Base-by-base conservation (phyloP, 2,888 invertebrate genomes). In the Drosophila maculinotata region DNA sequence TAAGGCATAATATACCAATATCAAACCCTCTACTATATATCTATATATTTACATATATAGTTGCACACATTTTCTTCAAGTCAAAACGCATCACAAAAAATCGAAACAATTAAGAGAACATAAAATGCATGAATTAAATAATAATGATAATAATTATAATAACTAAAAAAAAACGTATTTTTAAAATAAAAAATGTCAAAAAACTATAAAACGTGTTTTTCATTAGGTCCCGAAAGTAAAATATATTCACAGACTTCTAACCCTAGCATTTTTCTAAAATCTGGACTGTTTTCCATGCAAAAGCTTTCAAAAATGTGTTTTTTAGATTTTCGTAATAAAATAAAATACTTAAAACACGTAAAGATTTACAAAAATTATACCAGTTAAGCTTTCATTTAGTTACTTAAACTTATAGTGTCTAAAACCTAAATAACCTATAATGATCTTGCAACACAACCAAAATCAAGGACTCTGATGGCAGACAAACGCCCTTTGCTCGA, bases 61-160 rank as follows among this genome's bases (percentile, higher is more conserved):
- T 65, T 48, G 65, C 62, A 58, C 57, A 47, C 44, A 65, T 62
- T 76, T 82, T 80, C 71, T 76, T 52, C 76, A 82, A 81, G 81
- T 81, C 83, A 81, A 71, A 62, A 63, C 45, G 48, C 68, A 68
- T 60, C 60, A 39, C 47, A 52, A 52, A 25, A 45, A 36, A 54
- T 3, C 2, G 20, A 62, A 52, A 3, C 56, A 44, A 15, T 66
- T 36, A 66, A 54, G 31, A 69, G 20, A 68, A 52, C 31, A 42
- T 30, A 28, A 58, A 73, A 65, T 69, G 69, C 69, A 74, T 73
- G 63, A 74, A 65, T 65, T 49, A 52, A 73, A 66, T 60, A 49
- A 59, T 59, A 59, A 73, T 36, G 26, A 68, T 39, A 41, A 65
- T 30, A 20, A 53, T 14, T 38, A 35, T 42, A 45, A 38, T 15